Conservation (phyloP, 2,113 vertebrate genomes). For the Sylvia atricapilla region DNA sequence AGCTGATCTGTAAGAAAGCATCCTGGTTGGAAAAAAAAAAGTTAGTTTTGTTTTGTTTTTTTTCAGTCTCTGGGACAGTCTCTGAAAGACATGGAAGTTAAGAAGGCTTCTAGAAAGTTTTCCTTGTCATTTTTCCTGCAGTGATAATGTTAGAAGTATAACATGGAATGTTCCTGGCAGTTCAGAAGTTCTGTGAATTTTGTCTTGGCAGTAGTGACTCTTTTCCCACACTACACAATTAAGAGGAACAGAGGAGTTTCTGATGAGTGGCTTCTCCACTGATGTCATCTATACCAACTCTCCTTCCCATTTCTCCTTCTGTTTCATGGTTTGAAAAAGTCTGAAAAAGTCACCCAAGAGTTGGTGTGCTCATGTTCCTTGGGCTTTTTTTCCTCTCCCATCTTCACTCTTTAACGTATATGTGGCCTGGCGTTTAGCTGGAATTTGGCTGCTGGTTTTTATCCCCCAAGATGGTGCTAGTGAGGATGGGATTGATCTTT, state of each 20-base stretch:
- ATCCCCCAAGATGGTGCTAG: background rate
- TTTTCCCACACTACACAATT: background rate
- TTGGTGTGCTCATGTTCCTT: background rate
- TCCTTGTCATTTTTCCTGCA: background rate
- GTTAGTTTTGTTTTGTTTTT: background rate
- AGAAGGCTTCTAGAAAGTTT: background rate
- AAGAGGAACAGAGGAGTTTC: background rate
- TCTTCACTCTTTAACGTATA: background rate
- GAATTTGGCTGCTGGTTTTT: background rate
- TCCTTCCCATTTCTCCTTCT: background rate
- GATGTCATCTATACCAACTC: background rate
- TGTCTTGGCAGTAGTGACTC: accelerated
- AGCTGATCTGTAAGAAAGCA: background rate
- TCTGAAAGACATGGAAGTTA: background rate
- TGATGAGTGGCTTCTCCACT: background rate
- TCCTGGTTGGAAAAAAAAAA: background rate
- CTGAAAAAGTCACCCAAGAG: background rate
- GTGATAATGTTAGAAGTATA: background rate
- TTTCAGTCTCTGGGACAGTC: background rate
- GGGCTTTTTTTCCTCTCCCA: background rate
- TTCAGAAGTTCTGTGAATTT: background rate
- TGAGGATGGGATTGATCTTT: background rate
- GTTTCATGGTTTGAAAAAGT: background rate
- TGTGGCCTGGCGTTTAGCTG: background rate
- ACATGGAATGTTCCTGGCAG: background rate